Percentiles rank a stretch among this genome's conserved stretches.
Evolutionary conservation across 2,888 invertebrate species (phyloP).

Genomic region (Bellardia pandia): DNA sequence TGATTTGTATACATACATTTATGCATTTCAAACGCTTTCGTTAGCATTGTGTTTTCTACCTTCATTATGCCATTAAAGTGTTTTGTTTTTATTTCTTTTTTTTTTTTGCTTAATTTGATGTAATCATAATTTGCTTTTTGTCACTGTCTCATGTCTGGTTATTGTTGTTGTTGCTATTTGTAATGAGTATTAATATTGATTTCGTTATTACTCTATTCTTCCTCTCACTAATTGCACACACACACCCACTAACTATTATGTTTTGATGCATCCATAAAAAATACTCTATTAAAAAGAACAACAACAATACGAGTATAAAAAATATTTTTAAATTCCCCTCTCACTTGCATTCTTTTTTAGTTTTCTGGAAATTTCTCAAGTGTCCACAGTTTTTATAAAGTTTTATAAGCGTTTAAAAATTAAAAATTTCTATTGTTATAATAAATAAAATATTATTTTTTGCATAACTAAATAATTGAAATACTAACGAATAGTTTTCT

Average conservation of each 20-base stretch:
- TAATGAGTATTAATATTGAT: too few species aligned
- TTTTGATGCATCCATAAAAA: too few species aligned
- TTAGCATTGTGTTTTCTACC: too few species aligned
- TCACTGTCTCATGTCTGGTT: too few species aligned
- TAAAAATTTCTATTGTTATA: neutral
- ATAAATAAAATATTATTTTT: neutral
- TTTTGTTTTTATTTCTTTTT: too few species aligned
- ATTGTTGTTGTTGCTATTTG: too few species aligned
- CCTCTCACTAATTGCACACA: neutral
- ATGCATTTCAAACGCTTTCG: too few species aligned
- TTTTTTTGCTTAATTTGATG: too few species aligned
- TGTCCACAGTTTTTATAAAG: neutral
- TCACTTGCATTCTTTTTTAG: neutral
- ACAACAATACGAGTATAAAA: neutral
- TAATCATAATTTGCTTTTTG: too few species aligned
- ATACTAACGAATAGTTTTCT: neutral
- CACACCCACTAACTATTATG: neutral
- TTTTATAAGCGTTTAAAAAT: neutral
- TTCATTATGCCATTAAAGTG: too few species aligned
- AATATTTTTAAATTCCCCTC: neutral
- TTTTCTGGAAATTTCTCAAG: neutral
- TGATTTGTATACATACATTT: too few species aligned
- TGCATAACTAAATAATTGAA: neutral
- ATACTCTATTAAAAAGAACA: neutral
- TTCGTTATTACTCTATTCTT: too few species aligned